Evolutionary conservation across 37 sponge, comb jelly and placozoan species (phyloP).

Genomic region (Halichondria panicea): DNA sequence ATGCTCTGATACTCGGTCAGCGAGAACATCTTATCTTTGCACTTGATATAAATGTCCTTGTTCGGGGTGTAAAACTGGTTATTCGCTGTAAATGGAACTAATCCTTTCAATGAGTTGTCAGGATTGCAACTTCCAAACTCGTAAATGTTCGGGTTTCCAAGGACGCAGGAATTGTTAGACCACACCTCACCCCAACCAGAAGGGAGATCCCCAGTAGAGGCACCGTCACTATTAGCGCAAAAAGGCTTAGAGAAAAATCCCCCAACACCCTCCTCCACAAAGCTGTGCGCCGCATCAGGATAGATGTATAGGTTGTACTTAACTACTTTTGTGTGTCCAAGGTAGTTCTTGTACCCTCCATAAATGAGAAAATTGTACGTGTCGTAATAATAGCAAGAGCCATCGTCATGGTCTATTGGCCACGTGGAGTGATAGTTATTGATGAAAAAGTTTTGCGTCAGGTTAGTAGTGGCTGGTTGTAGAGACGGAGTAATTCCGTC

Average conservation of each 20-base stretch:
- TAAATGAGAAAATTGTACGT: constrained; percentile 66
- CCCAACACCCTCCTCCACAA: not conserved
- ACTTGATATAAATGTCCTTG: constrained; percentile 16
- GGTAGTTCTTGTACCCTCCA: constrained; percentile 54
- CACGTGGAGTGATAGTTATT: constrained; percentile 51
- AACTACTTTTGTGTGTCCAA: constrained; percentile 41
- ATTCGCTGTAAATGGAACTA: constrained; percentile 43
- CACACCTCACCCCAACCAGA: constrained; percentile 48
- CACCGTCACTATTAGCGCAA: constrained; percentile 48
- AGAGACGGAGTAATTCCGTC: constrained; percentile 48
- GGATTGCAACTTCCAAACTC: constrained; percentile 21
- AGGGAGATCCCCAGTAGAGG: not conserved
- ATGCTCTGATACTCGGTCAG: constrained; percentile 26
- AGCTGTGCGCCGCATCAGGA: constrained; percentile 18
- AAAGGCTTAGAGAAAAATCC: constrained; percentile 15
- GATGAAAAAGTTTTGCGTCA: constrained; percentile 62
- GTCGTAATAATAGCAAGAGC: constrained; percentile 63
- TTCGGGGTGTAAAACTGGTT: constrained; percentile 36
- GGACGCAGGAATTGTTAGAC: constrained; percentile 45
- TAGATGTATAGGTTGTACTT: constrained; percentile 36
- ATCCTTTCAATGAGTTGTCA: not conserved
- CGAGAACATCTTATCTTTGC: constrained; percentile 1
- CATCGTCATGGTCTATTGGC: constrained; percentile 81
- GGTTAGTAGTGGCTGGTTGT: constrained; percentile 22
- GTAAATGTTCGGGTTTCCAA: constrained; percentile 34